Percentiles rank a stretch among this genome's conserved stretches.
phyloP scores from a whole-genome alignment of 2,888 invertebrate genomes.

The Melangyna quadrimaculata region DNA sequence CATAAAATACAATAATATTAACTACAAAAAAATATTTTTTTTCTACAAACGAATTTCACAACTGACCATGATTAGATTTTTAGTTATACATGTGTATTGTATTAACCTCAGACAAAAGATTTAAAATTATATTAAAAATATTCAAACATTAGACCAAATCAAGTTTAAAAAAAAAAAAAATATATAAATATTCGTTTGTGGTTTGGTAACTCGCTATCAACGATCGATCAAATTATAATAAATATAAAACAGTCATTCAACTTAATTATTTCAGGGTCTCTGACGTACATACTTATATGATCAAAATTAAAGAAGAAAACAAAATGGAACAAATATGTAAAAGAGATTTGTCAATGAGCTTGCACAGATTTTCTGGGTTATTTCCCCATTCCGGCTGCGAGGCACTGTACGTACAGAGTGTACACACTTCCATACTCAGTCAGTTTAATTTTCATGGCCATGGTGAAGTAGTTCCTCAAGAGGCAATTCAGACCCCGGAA shows the following conservation, averaged over 20 bases:
- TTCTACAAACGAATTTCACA: not conserved
- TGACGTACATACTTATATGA: no score
- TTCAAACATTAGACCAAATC: not conserved
- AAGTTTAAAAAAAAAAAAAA: not conserved
- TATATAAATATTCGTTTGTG: not conserved
- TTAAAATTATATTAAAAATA: not conserved
- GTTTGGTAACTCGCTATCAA: not conserved
- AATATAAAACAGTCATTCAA: conserved; percentile 37
- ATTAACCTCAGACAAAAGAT: not conserved
- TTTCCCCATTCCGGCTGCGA: conserved; percentile 49
- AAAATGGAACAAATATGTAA: not conserved
- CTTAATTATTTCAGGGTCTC: conserved; percentile 19
- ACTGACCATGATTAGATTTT: not conserved
- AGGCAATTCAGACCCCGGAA: conserved; percentile 60
- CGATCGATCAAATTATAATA: not conserved
- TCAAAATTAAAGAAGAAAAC: not conserved
- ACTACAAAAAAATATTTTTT: no score
- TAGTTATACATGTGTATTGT: no score
- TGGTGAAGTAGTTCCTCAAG: not conserved
- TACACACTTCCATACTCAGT: conserved; percentile 10
- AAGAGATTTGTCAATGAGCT: conserved; percentile 54
- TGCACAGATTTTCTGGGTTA: conserved; percentile 54
- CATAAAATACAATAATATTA: no score
- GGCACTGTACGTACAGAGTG: not conserved
- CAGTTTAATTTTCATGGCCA: conserved; percentile 34